Evolutionary conservation across 23 tunicate genomes (phyloP).

Genomic region (Ciona savignyi): DNA sequence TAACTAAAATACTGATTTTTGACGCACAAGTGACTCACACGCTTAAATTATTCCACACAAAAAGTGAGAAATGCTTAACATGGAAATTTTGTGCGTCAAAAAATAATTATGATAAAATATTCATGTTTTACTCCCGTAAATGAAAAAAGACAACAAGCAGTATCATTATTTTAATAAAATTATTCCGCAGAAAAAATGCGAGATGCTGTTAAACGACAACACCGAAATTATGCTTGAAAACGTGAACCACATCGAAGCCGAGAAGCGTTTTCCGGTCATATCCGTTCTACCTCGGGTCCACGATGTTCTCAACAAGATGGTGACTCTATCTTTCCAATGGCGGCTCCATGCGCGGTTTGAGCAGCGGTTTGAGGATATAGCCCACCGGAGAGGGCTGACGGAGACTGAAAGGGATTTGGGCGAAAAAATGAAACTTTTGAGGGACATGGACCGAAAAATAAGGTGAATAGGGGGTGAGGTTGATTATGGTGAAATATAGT

Average conservation of each 20-base stretch:
- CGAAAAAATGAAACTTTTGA: constrained; percentile 37
- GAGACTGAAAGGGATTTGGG: constrained; percentile 43
- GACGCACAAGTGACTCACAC: no score
- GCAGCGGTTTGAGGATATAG: constrained; percentile 46
- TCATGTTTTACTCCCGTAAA: no score
- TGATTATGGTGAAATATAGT: no score
- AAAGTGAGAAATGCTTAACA: no score
- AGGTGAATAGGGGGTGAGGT: constrained; percentile 27
- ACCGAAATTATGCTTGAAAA: constrained; percentile 55
- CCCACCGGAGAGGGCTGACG: constrained; percentile 17
- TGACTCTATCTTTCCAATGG: constrained; percentile 62
- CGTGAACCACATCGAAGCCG: constrained; percentile 67
- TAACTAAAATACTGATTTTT: no score
- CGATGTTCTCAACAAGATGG: constrained; percentile 51
- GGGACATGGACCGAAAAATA: constrained; percentile 50
- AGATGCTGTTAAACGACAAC: constrained; percentile 47
- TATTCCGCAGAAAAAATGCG: constrained; percentile 17
- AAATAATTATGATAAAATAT: no score
- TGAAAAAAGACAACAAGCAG: no score
- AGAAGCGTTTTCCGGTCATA: constrained; percentile 70
- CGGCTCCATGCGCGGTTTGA: constrained; percentile 84
- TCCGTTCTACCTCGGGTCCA: constrained; percentile 67
- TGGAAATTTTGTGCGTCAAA: no score
- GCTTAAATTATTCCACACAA: no score
- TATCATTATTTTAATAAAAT: no score